These are phyloP conservation scores for Anhinga anhinga DNA, from an alignment of 2,113 vertebrate genomes.

Conservation along the genomic window DNA sequence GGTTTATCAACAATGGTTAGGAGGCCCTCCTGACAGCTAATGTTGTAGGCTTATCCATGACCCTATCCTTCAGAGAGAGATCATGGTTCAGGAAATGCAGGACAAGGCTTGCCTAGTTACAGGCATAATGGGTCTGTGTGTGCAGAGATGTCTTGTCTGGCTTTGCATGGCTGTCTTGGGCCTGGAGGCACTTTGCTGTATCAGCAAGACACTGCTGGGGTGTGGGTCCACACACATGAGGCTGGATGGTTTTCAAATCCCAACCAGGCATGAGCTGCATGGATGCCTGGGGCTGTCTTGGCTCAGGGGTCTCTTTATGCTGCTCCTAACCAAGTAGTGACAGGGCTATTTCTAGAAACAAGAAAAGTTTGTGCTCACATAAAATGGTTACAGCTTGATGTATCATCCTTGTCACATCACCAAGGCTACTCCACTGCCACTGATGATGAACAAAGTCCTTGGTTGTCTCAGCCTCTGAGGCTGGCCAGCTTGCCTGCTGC, in stretches of 20 bases:
- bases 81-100: not conserved
- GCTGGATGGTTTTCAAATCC: not conserved
- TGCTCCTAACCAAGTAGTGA: not conserved
- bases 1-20: not conserved
- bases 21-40: not conserved
- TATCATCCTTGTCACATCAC: not conserved
- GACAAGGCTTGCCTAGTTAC: not conserved
- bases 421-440: not conserved
- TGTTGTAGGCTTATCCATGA: not conserved
- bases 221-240: not conserved
- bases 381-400: not conserved
- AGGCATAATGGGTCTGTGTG: accelerated
- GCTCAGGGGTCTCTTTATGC: not conserved
- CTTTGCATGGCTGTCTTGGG: not conserved
- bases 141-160: not conserved
- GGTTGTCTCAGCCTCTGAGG: not conserved
- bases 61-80: not conserved
- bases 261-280: not conserved
- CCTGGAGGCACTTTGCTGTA: not conserved
- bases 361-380: not conserved
- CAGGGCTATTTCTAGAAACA: not conserved
- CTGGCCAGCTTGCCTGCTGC: not conserved
- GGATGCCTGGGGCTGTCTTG: not conserved
- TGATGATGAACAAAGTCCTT: not conserved
- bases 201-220: not conserved